phyloP scores from a whole-genome alignment of 1,140 invertebrate genomes.

The Drosophila nigrodunni region DNA sequence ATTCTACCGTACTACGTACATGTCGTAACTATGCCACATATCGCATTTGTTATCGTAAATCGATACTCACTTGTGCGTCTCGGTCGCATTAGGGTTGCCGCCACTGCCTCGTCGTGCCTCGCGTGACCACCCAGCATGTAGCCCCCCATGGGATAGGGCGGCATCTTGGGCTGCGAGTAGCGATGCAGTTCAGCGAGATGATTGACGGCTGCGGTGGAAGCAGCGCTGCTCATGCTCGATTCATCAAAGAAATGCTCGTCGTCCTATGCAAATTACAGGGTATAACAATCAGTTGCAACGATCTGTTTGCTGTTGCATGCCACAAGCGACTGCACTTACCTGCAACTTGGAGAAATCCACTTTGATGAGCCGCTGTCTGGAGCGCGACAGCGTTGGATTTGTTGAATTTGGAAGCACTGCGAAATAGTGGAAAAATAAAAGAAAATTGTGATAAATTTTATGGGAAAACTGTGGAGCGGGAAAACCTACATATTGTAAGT shows the following conservation, averaged over 20 bases:
- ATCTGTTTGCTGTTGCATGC: not conserved
- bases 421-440: slow-evolving; percentile 44
- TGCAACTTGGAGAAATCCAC: slow-evolving; percentile 88
- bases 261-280: slow-evolving; percentile 48
- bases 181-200: slow-evolving; percentile 65
- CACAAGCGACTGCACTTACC: slow-evolving; percentile 75
- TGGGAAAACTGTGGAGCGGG: slow-evolving; percentile 34
- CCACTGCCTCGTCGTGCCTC: slow-evolving; percentile 46
- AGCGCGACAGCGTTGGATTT: slow-evolving; percentile 73
- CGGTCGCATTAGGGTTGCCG: slow-evolving; percentile 57
- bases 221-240: slow-evolving; percentile 64
- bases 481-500: slow-evolving; percentile 15
- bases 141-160: slow-evolving; percentile 80
- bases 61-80: slow-evolving; percentile 83
- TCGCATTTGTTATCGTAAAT: slow-evolving; percentile 21
- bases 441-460: slow-evolving; percentile 19
- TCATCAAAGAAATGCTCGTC: slow-evolving; percentile 81
- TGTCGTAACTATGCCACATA: slow-evolving; percentile 18
- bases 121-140: slow-evolving; percentile 68
- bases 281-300: not conserved
- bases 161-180: slow-evolving; percentile 83
- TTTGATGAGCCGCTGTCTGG: slow-evolving; percentile 87
- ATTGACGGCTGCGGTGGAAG: slow-evolving; percentile 52
- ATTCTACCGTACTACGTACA: slow-evolving; percentile 19
- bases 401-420: slow-evolving; percentile 79